Conservation (phyloP, 2,888 invertebrate species). For the Mythimna vitellina region DNA sequence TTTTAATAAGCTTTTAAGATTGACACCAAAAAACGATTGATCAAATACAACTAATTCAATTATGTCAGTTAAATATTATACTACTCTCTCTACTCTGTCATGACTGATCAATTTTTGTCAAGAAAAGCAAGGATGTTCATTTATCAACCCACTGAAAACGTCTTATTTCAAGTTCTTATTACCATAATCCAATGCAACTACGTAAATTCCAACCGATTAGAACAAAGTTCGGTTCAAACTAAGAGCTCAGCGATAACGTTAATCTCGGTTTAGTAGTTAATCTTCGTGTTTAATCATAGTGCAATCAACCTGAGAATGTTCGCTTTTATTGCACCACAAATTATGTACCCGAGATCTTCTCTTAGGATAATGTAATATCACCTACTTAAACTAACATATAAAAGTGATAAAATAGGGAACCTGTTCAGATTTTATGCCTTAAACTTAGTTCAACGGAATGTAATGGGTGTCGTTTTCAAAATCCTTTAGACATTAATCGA, state of each 20-base stretch:
- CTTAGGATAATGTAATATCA: conserved; percentile 49
- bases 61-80: no score
- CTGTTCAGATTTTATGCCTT: conserved; percentile 34
- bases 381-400: conserved; percentile 37
- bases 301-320: conserved; percentile 56
- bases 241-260: conserved; percentile 40
- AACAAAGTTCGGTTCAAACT: conserved; percentile 44
- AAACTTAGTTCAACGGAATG: neutral
- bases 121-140: neutral
- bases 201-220: conserved; percentile 47
- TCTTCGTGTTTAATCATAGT: conserved; percentile 54
- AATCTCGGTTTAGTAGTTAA: conserved; percentile 60
- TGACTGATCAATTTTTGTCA: neutral
- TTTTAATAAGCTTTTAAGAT: no score
- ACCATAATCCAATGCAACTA: conserved; percentile 46
- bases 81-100: no score
- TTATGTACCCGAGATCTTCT: conserved; percentile 58
- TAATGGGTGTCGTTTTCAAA: conserved; percentile 13
- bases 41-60: no score
- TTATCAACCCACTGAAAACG: conserved; percentile 18
- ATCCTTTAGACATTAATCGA: neutral
- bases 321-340: conserved; percentile 66
- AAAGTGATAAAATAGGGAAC: conserved; percentile 39
- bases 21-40: no score
- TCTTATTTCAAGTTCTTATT: conserved; percentile 30